phyloP scores from a whole-genome alignment of 2,888 invertebrate species.

The Octonoba sinensis region DNA sequence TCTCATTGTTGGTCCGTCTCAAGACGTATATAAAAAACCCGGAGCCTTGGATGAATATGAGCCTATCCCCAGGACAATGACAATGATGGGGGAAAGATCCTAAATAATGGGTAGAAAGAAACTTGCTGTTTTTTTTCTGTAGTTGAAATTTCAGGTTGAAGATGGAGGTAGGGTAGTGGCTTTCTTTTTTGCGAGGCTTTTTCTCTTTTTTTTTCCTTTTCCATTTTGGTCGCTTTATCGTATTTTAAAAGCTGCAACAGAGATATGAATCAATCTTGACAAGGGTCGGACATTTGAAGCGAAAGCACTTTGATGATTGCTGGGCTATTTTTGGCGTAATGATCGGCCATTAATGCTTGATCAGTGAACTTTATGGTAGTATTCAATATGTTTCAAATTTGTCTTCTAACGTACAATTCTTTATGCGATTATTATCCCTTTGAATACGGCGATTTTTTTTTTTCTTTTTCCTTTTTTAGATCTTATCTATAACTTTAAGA shows the following conservation, averaged over 20 bases:
- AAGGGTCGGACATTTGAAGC: conserved; percentile 13
- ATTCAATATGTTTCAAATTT: too few relatives aligned
- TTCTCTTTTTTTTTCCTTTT: conserved; percentile 5
- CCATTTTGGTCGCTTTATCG: conserved; percentile 7
- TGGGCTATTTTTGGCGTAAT: too few relatives aligned
- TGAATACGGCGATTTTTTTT: too few relatives aligned
- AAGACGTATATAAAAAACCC: not conserved
- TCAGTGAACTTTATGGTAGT: too few relatives aligned
- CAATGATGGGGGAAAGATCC: conserved; percentile 7
- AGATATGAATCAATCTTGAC: conserved; percentile 15
- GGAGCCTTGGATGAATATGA: not conserved
- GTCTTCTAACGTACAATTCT: too few relatives aligned
- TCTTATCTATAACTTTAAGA: too few relatives aligned
- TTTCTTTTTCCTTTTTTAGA: too few relatives aligned
- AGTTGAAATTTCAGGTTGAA: not conserved
- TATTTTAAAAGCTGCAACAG: conserved; percentile 22
- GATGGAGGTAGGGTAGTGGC: conserved; percentile 1
- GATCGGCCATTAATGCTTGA: too few relatives aligned
- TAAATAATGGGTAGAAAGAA: conserved; percentile 17
- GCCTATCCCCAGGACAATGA: conserved; percentile 1
- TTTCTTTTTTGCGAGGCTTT: not conserved
- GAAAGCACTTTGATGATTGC: conserved; percentile 9
- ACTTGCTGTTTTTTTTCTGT: conserved; percentile 1
- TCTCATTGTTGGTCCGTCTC: not conserved
- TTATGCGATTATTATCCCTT: too few relatives aligned